Evolutionary conservation across 2,797 vertebrate genomes (phyloP), one percentile per base, ranked within the genome.

Genomic region (Bovichtus variegatus): DNA sequence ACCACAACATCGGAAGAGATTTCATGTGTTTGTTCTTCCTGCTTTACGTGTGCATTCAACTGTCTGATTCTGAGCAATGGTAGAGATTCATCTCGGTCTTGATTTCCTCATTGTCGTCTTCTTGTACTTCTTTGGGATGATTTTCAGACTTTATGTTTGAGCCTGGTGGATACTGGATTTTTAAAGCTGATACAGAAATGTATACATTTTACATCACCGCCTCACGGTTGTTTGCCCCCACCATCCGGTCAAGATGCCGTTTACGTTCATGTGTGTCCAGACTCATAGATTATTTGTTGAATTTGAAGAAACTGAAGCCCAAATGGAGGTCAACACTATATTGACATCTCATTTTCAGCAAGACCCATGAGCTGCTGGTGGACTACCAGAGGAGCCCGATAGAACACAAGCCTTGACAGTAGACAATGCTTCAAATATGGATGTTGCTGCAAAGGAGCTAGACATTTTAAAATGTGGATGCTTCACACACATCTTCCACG

Each of bases 1-100:
- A 86, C 3, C 61, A 88, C 82, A 92, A 89, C 83, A 90, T 31
- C 18, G 19, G 53, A 73, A 36, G 43, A 40, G 41, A 47, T 34
- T 69, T 38, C 31, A 4, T 70, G 57, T 82, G 81, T 81, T 67
- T 78, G 86, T 77, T 71, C 21, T 60, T 19, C 61, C 13, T 65
- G 41, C 1, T 36, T 64, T 67, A 16, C 31, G 8, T 15, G 12
- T 54, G 25, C 16, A 62, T 40, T 55, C 44, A 55, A 40, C 31
- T 29, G 43, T 44, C 67, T 54, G 46, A 50, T 46, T 66, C 5
- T 5, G 10, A 38, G 64, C 36, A 67, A 25, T 44, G 34, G 47
- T 4, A 9, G 4, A 44, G 23, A 40, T 60, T 31, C 8, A 23
- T 75, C 46, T 34, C 18, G 25, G 57, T 29, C 41, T 57, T 60